Evolutionary conservation across 2,113 vertebrate species (phyloP).

Genomic region (Ictidomys tridecemlineatus): DNA sequence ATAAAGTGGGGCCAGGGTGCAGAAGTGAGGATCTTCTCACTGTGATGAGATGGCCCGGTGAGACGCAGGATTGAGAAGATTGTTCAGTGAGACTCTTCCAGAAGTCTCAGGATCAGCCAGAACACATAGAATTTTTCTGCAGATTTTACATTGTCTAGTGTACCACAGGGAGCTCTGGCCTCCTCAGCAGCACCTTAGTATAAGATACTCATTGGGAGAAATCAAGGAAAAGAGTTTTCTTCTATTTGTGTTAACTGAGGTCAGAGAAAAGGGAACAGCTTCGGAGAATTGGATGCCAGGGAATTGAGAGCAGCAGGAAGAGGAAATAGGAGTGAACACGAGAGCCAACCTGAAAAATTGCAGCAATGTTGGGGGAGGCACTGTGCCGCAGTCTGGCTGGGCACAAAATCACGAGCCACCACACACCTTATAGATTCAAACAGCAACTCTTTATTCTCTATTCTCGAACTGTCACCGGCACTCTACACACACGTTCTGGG

Average conservation of each 20-base stretch:
- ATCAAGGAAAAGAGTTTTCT: neutral
- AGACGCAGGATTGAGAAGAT: neutral
- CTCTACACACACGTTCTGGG: too few species aligned
- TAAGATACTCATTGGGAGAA: neutral
- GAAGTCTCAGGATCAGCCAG: neutral
- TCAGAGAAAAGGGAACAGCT: slow-evolving; percentile 63
- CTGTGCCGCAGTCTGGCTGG: neutral
- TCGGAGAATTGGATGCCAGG: slow-evolving; percentile 17
- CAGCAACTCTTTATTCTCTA: too few species aligned
- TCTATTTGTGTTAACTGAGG: slow-evolving; percentile 46
- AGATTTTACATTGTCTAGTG: neutral
- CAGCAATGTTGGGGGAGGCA: neutral
- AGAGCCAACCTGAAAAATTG: neutral
- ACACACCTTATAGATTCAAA: too few species aligned
- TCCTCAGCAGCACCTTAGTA: neutral
- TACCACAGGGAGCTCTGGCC: neutral
- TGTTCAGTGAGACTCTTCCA: neutral
- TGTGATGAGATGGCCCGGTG: neutral
- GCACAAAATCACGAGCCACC: too few species aligned
- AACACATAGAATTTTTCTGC: neutral
- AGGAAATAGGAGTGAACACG: slow-evolving; percentile 15
- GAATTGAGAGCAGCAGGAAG: slow-evolving; percentile 28
- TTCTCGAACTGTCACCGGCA: too few species aligned
- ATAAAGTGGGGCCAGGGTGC: neutral
- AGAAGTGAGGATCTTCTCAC: neutral